phyloP scores from a whole-genome alignment of 1,140 invertebrate species.

The Latrodectus geometricus region DNA sequence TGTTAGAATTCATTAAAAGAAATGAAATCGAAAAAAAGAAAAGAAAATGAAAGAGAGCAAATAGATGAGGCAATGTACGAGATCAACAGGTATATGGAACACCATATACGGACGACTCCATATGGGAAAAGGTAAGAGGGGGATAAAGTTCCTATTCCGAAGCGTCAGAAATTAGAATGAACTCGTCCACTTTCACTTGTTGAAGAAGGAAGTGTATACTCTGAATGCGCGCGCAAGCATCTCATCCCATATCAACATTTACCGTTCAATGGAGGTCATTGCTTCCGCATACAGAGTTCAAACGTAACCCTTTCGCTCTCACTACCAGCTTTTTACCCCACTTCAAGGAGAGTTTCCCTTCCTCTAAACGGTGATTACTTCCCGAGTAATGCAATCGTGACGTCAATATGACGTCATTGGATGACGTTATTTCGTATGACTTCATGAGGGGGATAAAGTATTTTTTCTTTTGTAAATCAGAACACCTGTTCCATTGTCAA shows the following conservation, averaged over 20 bases:
- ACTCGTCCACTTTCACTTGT: not conserved
- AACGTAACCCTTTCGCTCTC: not conserved
- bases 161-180: not conserved
- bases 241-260: not conserved
- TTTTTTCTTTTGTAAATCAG: not conserved
- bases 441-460: not conserved
- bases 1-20: too few species aligned
- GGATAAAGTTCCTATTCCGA: too few species aligned
- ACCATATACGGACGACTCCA: not conserved
- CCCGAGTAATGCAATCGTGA: not conserved
- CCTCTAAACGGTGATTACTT: not conserved
- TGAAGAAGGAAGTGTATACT: not conserved
- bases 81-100: not conserved
- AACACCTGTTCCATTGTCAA: not conserved
- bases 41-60: too few species aligned
- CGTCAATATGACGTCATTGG: not conserved
- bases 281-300: not conserved
- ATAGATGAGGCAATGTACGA: too few species aligned
- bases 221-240: not conserved
- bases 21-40: too few species aligned
- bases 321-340: not conserved
- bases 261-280: not conserved
- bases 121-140: not conserved
- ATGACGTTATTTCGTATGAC: not conserved
- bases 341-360: not conserved